Base-by-base conservation (phyloP, 2,888 invertebrate species). In the Mechanitis mazaeus region DNA sequence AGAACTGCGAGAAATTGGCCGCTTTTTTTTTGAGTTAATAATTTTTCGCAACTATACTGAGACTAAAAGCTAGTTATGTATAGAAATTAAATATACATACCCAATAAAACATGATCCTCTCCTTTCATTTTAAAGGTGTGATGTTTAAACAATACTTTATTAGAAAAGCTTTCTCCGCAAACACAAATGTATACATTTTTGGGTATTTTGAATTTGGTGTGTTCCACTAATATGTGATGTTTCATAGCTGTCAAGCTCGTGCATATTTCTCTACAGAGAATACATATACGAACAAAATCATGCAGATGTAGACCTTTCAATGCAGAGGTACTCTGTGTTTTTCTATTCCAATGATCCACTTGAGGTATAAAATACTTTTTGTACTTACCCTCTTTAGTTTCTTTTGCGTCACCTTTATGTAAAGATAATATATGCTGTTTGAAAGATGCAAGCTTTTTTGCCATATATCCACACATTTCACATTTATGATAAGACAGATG, bases 391-490 rank as follows among this genome's bases (percentile, higher is more conserved):
- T 50, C 50, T 11, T 50, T 50, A 31, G 31, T 31, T 11, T 31
- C 50, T 11, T 7, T 31, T 3, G 28, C 50, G 31, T 50, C 50
- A n/a, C 31, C 11, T 3, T 50, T 50, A 7, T 50, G 50, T 11
- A 50, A 50, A 9, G 50, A 2, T 3, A 31, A 7, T 50, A 50
- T 50, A n/a, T 50, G 50, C 11, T 50, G 50, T n/a, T 50, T 28
- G 50, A 50, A 50, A 2, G 31, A 9, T 3, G 28, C 50, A 4
- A 31, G 50, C 31, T 50, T 50, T 31, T 50, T 50, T n/a, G 50
- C 50, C 31, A 50, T 50, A n/a, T 50, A 50, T 4, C 50, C 50
- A n/a, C 50, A 50, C 50, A 50, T 50, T n/a, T 50, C 50, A 50
- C 50, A 50, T 31, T 50, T 50, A 7, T 50, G 31, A 31, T 31